These are phyloP conservation scores for Ailuropoda melanoleuca DNA, from an alignment of 2,113 vertebrate genomes.

Conservation along the genomic window DNA sequence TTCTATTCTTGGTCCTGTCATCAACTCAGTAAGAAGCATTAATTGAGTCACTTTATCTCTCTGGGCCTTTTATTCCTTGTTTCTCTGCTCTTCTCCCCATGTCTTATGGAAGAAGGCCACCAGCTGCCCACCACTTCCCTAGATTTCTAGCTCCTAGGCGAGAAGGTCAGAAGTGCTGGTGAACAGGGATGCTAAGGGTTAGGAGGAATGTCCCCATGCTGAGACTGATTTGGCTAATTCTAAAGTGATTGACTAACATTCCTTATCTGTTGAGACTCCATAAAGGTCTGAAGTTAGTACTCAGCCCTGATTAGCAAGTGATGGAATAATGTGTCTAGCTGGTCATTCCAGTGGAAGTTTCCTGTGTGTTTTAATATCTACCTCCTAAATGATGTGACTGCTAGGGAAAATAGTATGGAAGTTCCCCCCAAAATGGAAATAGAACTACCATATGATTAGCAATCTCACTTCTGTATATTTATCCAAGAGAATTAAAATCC, in stretches of 20 bases:
- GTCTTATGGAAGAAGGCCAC: background rate
- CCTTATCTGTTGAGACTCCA: background rate
- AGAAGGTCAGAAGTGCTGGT: background rate
- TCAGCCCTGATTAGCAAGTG: background rate
- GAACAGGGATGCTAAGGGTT: background rate
- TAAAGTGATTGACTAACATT: background rate
- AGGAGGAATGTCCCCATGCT: background rate
- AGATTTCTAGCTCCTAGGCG: background rate
- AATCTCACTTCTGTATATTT: background rate
- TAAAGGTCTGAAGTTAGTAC: background rate
- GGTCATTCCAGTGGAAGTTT: background rate
- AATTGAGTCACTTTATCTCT: background rate
- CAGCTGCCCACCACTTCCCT: background rate
- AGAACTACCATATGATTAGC: background rate
- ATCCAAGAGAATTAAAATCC: background rate
- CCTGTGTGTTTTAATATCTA: background rate
- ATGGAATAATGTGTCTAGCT: background rate
- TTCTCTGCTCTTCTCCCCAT: background rate
- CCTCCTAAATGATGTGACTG: background rate
- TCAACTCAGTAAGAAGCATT: background rate
- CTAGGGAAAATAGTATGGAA: background rate
- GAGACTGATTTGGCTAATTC: background rate
- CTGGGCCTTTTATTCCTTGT: background rate
- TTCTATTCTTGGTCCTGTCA: background rate
- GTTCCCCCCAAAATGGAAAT: background rate